Percentiles rank a stretch among this genome's conserved stretches.
Evolutionary conservation across 1,140 invertebrate genomes (phyloP).

Genomic region (Aphelenchoides besseyi): DNA sequence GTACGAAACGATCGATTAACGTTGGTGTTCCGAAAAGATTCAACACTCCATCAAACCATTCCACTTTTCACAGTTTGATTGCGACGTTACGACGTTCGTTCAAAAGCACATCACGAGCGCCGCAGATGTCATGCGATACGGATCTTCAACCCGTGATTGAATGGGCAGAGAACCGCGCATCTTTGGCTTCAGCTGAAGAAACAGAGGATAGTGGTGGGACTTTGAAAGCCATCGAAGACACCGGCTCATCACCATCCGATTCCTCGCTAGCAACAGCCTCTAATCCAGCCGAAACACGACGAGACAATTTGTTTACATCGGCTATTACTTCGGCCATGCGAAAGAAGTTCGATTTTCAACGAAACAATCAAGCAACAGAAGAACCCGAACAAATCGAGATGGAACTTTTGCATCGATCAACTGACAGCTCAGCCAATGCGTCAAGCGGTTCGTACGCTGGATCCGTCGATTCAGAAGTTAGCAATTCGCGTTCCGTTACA

Average conservation of each 20-base stretch:
- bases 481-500: too few species aligned
- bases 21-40: background rate
- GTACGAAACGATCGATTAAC: background rate
- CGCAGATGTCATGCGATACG: background rate
- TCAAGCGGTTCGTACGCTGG: background rate
- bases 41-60: background rate
- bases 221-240: background rate
- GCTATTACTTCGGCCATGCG: too few species aligned
- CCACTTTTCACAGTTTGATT: background rate
- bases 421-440: background rate
- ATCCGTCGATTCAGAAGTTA: background rate
- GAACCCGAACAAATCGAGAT: background rate
- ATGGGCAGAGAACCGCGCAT: slow-evolving; percentile 6
- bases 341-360: too few species aligned
- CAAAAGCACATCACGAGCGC: background rate
- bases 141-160: background rate
- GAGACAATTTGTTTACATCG: background rate
- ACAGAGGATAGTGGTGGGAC: slow-evolving; percentile 1
- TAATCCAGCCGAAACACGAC: background rate
- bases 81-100: background rate
- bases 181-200: background rate
- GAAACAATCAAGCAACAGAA: background rate
- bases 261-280: background rate
- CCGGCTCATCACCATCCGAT: background rate
- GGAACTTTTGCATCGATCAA: background rate